A percentile compares a stretch with the other conserved stretches of the same genome.
These are phyloP conservation scores for Intellagama lesueurii DNA, from an alignment of 2,797 vertebrate genomes.

Conservation along the genomic window DNA sequence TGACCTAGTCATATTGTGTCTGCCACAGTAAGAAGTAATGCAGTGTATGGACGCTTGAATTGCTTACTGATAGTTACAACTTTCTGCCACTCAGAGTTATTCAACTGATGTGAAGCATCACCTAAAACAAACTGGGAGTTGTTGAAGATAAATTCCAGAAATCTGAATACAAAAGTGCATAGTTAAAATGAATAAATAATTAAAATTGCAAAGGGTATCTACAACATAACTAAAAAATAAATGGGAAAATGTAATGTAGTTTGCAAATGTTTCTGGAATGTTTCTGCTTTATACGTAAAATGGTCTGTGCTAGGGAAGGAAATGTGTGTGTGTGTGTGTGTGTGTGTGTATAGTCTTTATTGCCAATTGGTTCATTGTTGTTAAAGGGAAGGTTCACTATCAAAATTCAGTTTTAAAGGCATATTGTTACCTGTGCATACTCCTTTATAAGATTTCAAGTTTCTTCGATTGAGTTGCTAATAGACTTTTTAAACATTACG, in stretches of 20 bases:
- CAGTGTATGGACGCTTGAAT: slow-evolving; percentile 24
- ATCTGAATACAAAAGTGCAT: slow-evolving; percentile 61
- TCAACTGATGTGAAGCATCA: slow-evolving; percentile 55
- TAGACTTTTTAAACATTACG: slow-evolving; percentile 73
- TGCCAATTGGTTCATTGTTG: slow-evolving; percentile 70
- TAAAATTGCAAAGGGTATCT: slow-evolving; percentile 59
- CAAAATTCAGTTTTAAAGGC: slow-evolving; percentile 74
- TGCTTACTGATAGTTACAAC: slow-evolving; percentile 55
- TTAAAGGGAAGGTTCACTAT: slow-evolving; percentile 72
- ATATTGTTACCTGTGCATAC: slow-evolving; percentile 65
- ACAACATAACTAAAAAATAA: slow-evolving; percentile 67
- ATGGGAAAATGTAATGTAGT: slow-evolving; percentile 66
- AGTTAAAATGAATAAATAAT: slow-evolving; percentile 60
- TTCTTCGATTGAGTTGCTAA: slow-evolving; percentile 76
- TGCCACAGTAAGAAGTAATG: slow-evolving; percentile 36
- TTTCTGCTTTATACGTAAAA: slow-evolving; percentile 69
- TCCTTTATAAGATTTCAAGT: slow-evolving; percentile 75
- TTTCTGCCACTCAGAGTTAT: slow-evolving; percentile 47
- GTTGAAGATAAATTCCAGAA: slow-evolving; percentile 24
- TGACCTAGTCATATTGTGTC: slow-evolving; percentile 15
- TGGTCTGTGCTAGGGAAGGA: slow-evolving; percentile 53
- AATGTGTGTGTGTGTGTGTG: slow-evolving; percentile 35
- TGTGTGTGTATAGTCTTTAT: too few species aligned
- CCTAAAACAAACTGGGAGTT: slow-evolving; percentile 44
- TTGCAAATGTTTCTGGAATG: slow-evolving; percentile 70